A percentile compares a stretch with the other conserved stretches of the same genome.
Conservation (phyloP, 2,113 vertebrate species). For the Indicator maculatus region DNA sequence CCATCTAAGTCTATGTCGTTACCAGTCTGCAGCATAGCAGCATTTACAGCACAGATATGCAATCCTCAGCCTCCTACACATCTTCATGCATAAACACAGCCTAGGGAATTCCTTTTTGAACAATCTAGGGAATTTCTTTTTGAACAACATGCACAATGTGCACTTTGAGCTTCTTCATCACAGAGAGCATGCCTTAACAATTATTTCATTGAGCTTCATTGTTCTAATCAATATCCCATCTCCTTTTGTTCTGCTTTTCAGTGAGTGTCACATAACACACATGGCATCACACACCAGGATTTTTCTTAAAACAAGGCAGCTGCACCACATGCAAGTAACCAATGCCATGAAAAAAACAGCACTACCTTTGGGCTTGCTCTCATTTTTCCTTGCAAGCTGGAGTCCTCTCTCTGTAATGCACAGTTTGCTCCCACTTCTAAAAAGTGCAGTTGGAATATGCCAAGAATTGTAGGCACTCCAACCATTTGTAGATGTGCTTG, state of each 20-base stretch:
- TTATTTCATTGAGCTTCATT: neutral
- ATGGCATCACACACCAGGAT: neutral
- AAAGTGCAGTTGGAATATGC: neutral
- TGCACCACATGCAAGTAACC: neutral
- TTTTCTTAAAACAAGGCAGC: neutral
- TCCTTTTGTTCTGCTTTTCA: neutral
- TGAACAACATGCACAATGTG: neutral
- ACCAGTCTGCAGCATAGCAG: neutral
- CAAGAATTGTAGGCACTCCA: constrained; percentile 26
- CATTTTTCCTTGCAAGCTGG: neutral
- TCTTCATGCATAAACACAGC: neutral
- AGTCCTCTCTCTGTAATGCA: neutral
- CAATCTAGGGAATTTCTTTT: neutral
- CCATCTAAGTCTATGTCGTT: neutral
- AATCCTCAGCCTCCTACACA: neutral
- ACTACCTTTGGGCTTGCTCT: neutral
- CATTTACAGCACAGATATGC: neutral
- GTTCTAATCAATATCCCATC: neutral
- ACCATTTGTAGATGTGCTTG: neutral
- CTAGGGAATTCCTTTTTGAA: neutral
- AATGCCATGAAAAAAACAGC: neutral
- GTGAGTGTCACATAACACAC: neutral
- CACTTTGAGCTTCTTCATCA: neutral
- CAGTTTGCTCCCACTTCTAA: neutral
- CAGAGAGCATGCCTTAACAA: neutral